These are phyloP conservation scores for Willowsia nigromaculata DNA, from an alignment of 2,888 invertebrate genomes.

Conservation along the genomic window DNA sequence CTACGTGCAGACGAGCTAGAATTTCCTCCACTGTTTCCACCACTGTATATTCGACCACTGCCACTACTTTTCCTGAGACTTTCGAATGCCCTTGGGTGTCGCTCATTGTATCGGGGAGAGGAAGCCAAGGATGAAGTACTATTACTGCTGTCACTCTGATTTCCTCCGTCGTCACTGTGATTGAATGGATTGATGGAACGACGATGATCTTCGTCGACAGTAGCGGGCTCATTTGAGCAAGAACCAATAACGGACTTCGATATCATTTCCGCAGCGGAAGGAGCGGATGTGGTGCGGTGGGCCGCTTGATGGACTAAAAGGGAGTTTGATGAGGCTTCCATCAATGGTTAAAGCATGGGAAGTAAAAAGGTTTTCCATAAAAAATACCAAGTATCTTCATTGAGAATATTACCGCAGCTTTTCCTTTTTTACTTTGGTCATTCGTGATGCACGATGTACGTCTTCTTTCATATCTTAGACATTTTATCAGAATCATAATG, in stretches of 20 bases:
- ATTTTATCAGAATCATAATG: too few species aligned
- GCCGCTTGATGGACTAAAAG: slow-evolving; percentile 29
- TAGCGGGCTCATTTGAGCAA: slow-evolving; percentile 15
- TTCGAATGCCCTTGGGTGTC: slow-evolving; percentile 41
- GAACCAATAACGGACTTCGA: slow-evolving; percentile 22
- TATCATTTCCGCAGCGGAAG: slow-evolving; percentile 32
- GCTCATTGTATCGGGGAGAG: slow-evolving; percentile 60
- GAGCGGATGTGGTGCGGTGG: slow-evolving; percentile 15
- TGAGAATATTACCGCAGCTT: too few species aligned
- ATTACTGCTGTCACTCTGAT: slow-evolving; percentile 60
- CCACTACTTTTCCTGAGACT: slow-evolving; percentile 22
- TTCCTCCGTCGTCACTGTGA: slow-evolving; percentile 55
- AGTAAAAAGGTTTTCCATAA: not conserved
- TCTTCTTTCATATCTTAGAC: too few species aligned
- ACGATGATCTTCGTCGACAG: slow-evolving; percentile 11
- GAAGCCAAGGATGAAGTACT: slow-evolving; percentile 66
- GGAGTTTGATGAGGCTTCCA: not conserved
- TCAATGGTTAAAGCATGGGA: not conserved
- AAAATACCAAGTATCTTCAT: not conserved
- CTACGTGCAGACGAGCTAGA: slow-evolving; percentile 4
- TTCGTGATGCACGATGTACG: too few species aligned
- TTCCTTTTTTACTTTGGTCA: too few species aligned
- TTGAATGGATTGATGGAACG: slow-evolving; percentile 19
- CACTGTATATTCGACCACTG: not conserved
- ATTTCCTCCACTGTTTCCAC: not conserved